Percentiles rank a stretch among this genome's conserved stretches.
Evolutionary conservation across 2,888 invertebrate species (phyloP).

Genomic region (Hypolimnas misippus): DNA sequence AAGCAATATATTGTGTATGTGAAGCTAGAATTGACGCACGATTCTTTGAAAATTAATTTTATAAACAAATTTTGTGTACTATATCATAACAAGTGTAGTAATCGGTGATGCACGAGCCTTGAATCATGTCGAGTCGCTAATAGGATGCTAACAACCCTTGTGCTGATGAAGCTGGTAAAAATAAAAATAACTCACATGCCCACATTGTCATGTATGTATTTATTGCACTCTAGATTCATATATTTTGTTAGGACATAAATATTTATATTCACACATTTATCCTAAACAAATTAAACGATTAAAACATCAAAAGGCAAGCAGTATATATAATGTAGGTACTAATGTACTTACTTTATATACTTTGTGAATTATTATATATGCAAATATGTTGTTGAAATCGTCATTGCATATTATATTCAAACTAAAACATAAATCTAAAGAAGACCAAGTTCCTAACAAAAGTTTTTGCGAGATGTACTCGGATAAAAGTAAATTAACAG

Average conservation of each 20-base stretch:
- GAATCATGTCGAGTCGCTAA: conserved; percentile 60
- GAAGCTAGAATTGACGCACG: conserved; percentile 64
- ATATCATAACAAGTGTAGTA: conserved; percentile 43
- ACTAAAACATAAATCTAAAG: no score
- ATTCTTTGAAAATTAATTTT: conserved; percentile 50
- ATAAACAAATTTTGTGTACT: conserved; percentile 52
- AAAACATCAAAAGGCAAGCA: no score
- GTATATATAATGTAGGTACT: no score
- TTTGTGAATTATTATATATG: no score
- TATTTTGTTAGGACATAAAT: background rate
- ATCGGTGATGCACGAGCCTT: conserved; percentile 64
- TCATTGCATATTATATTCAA: no score
- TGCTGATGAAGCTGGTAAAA: conserved; percentile 57
- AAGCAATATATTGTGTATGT: conserved; percentile 60
- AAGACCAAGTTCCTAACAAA: no score
- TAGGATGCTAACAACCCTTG: conserved; percentile 55
- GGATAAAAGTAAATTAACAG: no score
- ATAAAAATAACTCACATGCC: background rate
- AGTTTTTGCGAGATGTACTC: no score
- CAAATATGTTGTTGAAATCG: no score
- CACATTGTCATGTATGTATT: conserved; percentile 32
- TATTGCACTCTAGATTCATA: background rate
- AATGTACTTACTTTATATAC: no score
- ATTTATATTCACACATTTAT: no score
- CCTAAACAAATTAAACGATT: no score